These are phyloP conservation scores for Chrysolina oricalcia DNA, from an alignment of 2,888 invertebrate species.

Conservation along the genomic window DNA sequence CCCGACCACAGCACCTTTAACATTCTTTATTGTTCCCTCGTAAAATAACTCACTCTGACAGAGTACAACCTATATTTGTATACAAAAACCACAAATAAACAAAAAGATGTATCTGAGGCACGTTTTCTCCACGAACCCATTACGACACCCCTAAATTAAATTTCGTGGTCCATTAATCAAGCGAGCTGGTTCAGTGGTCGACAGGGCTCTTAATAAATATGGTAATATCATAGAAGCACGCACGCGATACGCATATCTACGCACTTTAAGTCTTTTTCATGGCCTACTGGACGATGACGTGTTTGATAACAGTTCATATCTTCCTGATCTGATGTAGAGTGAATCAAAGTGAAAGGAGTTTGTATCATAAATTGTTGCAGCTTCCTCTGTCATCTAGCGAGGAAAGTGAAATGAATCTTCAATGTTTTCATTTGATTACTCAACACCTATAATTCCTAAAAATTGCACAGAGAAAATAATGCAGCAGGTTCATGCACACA, in stretches of 20 bases:
- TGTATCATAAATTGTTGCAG: not conserved
- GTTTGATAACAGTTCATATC: slow-evolving; percentile 22
- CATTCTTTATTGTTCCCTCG: slow-evolving; percentile 11
- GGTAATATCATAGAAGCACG: slow-evolving; percentile 59
- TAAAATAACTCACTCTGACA: slow-evolving; percentile 22
- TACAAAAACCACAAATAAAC: slow-evolving; percentile 35
- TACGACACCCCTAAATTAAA: slow-evolving; percentile 63
- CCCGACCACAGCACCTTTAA: not conserved
- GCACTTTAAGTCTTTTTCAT: slow-evolving; percentile 36
- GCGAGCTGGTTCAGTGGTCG: slow-evolving; percentile 56
- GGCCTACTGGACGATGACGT: slow-evolving; percentile 31
- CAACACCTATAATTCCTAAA: too few species aligned
- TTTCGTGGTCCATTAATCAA: slow-evolving; percentile 63
- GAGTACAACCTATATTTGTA: slow-evolving; percentile 20
- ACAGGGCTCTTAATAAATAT: slow-evolving; percentile 61
- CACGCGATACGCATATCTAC: slow-evolving; percentile 55
- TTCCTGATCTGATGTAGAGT: slow-evolving; percentile 27
- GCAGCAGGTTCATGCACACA: too few species aligned
- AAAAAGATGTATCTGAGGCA: slow-evolving; percentile 47
- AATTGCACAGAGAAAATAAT: too few species aligned
- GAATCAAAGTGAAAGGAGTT: slow-evolving; percentile 20
- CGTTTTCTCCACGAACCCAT: slow-evolving; percentile 53
- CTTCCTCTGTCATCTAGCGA: not conserved
- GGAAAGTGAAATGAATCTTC: too few species aligned
- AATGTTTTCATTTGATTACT: too few species aligned